Evolutionary conservation across 2,797 vertebrate species (phyloP).

Genomic region (Apogon hyalosoma): DNA sequence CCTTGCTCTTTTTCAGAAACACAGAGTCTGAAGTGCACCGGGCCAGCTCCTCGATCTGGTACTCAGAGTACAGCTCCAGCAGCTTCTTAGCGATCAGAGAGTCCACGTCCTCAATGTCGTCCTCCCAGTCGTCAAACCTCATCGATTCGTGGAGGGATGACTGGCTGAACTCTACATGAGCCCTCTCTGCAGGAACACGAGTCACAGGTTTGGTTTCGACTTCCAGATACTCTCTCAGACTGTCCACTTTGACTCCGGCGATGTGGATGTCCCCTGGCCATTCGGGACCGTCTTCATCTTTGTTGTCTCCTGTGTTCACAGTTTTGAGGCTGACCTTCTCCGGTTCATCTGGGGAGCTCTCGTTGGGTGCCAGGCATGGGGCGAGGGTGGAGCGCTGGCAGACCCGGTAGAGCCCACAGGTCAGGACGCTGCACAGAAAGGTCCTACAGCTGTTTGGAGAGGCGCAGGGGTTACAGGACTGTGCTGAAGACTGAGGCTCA

Average conservation of each 20-base stretch:
- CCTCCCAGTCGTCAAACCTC: conserved; percentile 86
- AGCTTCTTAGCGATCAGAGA: conserved; percentile 93
- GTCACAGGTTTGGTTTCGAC: conserved; percentile 16
- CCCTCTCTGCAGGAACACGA: conserved; percentile 35
- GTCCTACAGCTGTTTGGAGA: conserved; percentile 85
- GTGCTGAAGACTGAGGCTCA: conserved; percentile 69
- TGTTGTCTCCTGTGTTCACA: conserved; percentile 8
- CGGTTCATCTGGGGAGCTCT: conserved; percentile 73
- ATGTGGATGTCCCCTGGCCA: conserved; percentile 80
- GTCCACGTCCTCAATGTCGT: conserved; percentile 89
- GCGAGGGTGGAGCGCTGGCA: conserved; percentile 82
- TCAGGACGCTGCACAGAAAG: conserved; percentile 90
- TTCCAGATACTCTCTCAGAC: conserved; percentile 81
- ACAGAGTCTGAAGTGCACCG: conserved; percentile 95
- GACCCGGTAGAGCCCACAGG: conserved; percentile 89
- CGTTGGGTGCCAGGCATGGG: conserved; percentile 80
- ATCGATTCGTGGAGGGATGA: conserved; percentile 81
- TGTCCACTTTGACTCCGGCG: conserved; percentile 89
- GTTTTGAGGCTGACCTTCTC: conserved; percentile 77
- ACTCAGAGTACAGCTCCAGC: conserved; percentile 94
- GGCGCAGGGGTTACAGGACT: conserved; percentile 84
- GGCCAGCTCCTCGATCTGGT: conserved; percentile 96
- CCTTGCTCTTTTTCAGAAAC: conserved; percentile 93
- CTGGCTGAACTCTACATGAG: conserved; percentile 35
- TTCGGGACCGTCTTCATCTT: conserved; percentile 53